Conservation (phyloP, 2,888 invertebrate genomes). For the Xestoiulus laeticollis region DNA sequence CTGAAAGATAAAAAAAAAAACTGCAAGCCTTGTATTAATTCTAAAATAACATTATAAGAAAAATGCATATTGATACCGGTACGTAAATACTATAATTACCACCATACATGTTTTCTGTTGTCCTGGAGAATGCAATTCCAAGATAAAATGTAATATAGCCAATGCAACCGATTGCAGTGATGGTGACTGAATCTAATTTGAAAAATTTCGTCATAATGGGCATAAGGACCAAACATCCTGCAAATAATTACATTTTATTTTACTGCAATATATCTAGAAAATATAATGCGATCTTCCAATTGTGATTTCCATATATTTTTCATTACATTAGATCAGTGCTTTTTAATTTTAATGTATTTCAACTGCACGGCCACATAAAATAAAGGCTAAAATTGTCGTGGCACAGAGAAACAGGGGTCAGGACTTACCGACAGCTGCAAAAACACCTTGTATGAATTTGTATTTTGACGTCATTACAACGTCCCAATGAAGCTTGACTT, state of each 20-base stretch:
- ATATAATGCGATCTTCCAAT: too few species aligned
- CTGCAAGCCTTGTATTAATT: neutral
- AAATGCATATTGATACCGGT: too few species aligned
- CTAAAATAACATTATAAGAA: neutral
- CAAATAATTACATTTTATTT: neutral
- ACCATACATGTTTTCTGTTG: conserved; percentile 27
- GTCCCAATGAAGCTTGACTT: neutral
- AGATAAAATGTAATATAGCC: conserved; percentile 42
- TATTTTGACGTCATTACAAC: neutral
- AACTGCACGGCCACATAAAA: too few species aligned
- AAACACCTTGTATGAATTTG: neutral
- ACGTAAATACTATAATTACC: neutral
- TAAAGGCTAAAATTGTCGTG: neutral
- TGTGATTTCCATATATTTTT: too few species aligned
- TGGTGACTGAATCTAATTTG: neutral
- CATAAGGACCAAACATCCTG: neutral
- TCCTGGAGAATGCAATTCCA: conserved; percentile 32
- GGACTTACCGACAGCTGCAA: neutral
- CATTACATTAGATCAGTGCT: too few species aligned
- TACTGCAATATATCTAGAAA: too few species aligned
- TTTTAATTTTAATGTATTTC: too few species aligned
- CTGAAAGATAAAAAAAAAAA: neutral
- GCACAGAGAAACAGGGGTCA: neutral
- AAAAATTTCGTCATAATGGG: neutral
- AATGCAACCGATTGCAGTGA: conserved; percentile 40